Percentiles rank a stretch among this genome's conserved stretches.
Evolutionary conservation across 2,888 invertebrate genomes (phyloP).

Genomic region (Pseudococcus jackbeardsleyi): DNA sequence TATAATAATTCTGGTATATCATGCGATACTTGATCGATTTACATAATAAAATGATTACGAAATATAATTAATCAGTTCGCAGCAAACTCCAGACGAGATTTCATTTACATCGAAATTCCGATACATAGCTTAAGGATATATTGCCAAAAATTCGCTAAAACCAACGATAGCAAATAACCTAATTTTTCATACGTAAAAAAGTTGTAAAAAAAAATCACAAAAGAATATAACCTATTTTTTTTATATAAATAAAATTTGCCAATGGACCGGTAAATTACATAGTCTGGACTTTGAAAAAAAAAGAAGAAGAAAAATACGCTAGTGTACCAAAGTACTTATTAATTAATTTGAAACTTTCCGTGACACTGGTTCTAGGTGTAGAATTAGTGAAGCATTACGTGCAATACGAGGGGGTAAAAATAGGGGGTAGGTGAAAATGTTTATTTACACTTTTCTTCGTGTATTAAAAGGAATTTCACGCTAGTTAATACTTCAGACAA

Average conservation of each 20-base stretch:
- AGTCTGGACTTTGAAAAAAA: not conserved
- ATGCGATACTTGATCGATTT: slow-evolving; percentile 43
- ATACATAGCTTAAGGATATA: slow-evolving; percentile 29
- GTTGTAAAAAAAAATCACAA: slow-evolving; percentile 4
- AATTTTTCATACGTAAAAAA: not conserved
- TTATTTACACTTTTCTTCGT: slow-evolving; percentile 19
- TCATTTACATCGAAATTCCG: not conserved
- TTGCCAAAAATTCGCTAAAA: slow-evolving; percentile 32
- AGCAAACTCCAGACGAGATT: slow-evolving; percentile 34
- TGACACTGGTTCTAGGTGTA: not conserved
- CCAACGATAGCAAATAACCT: not conserved
- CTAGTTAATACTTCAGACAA: slow-evolving; percentile 52
- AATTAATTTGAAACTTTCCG: slow-evolving; percentile 25
- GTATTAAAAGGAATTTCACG: slow-evolving; percentile 50
- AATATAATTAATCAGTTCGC: slow-evolving; percentile 43
- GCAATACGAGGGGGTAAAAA: not conserved
- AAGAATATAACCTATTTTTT: slow-evolving; percentile 7
- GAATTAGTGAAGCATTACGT: slow-evolving; percentile 25
- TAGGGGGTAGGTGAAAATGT: not conserved
- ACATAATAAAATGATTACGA: slow-evolving; percentile 54
- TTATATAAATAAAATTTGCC: not conserved
- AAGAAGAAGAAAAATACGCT: not conserved
- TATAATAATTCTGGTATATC: slow-evolving; percentile 43
- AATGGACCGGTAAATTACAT: slow-evolving; percentile 22
- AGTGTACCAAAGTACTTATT: not conserved